phyloP scores from a whole-genome alignment of 1,140 invertebrate genomes.

The Lucilia cuprina region DNA sequence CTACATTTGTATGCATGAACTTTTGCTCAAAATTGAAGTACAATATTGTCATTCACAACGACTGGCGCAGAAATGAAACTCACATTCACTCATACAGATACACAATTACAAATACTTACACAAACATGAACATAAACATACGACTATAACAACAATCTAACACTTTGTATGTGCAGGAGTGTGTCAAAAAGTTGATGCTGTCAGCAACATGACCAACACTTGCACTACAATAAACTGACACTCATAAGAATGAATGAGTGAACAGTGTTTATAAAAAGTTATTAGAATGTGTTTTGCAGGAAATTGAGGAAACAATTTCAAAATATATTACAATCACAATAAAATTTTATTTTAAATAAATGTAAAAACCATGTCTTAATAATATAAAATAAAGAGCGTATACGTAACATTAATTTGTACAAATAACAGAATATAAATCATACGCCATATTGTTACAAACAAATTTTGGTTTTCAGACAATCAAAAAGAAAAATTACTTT shows the following conservation, averaged over 20 bases:
- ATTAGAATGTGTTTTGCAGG: no score
- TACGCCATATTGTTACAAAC: no score
- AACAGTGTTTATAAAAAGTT: neutral
- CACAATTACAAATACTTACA: neutral
- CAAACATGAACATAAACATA: neutral
- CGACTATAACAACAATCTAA: neutral
- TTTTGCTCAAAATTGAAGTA: neutral
- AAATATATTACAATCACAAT: no score
- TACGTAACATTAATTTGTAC: no score
- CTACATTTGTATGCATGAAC: slow-evolving; percentile 1
- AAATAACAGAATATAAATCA: no score
- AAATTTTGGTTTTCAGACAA: no score
- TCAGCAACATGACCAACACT: slow-evolving; percentile 13
- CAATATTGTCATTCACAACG: neutral
- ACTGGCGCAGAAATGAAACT: neutral
- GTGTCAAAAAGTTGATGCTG: slow-evolving; percentile 14
- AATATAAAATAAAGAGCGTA: no score
- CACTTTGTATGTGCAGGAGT: neutral
- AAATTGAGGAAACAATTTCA: no score
- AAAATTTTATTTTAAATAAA: no score
- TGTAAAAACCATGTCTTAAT: no score
- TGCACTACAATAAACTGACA: slow-evolving; percentile 1
- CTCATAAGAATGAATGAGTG: neutral
- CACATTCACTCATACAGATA: neutral
- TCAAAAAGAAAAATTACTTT: no score